A percentile compares a stretch with the other conserved stretches of the same genome.
These are phyloP conservation scores for Montipora sp. DNA, from an alignment of 64 coral and sea anemone genomes.

Conservation along the genomic window DNA sequence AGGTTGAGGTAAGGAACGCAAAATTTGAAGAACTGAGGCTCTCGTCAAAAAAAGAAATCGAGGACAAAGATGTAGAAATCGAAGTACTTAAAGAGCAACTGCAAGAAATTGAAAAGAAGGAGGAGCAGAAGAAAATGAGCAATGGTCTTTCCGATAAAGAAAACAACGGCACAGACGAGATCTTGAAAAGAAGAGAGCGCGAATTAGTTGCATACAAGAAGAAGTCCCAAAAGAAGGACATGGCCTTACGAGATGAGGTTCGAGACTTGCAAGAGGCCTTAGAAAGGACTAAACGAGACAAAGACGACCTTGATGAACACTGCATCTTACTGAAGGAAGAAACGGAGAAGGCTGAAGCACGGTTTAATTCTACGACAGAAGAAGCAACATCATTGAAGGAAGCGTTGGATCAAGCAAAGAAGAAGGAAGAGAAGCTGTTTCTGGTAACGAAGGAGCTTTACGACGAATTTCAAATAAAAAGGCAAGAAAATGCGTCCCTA, in stretches of 20 bases:
- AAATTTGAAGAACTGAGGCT: slow-evolving; percentile 10
- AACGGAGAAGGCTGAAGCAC: not conserved
- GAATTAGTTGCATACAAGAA: not conserved
- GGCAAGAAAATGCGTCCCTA: not conserved
- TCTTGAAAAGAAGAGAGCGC: slow-evolving; percentile 8
- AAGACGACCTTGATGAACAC: slow-evolving; percentile 27
- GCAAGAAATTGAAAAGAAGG: not conserved
- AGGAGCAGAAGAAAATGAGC: not conserved
- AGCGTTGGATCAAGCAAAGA: not conserved
- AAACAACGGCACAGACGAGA: not conserved
- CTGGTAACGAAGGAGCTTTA: slow-evolving; percentile 3
- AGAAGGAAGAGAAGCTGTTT: slow-evolving; percentile 18
- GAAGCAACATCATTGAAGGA: not conserved
- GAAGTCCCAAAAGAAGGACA: not conserved
- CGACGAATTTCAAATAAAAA: slow-evolving; percentile 15
- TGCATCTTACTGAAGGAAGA: slow-evolving; percentile 14
- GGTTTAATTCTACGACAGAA: not conserved
- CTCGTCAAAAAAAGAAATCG: not conserved
- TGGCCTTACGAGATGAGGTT: not conserved
- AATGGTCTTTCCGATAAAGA: not conserved
- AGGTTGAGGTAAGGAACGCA: slow-evolving; percentile 11
- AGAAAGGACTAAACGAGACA: not conserved
- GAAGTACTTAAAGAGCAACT: slow-evolving; percentile 39
- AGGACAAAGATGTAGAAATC: slow-evolving; percentile 33
- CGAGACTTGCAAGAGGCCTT: slow-evolving; percentile 1